Evolutionary conservation across 1,140 invertebrate genomes (phyloP).

Genomic region (Rhyacophila brunnea): DNA sequence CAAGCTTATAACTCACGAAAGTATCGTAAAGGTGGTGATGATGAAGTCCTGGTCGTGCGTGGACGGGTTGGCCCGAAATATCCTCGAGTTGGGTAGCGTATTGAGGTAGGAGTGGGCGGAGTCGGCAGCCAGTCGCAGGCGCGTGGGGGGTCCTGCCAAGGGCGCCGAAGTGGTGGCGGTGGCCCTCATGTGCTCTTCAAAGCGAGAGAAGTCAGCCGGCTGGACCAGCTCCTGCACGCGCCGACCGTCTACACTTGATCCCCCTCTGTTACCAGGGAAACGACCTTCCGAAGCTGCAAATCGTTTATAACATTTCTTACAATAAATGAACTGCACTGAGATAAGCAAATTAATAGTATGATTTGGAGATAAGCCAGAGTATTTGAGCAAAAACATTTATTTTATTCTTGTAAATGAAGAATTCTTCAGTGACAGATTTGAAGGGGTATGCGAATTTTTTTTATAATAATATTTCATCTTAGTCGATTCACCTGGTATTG

Average conservation of each 20-base stretch:
- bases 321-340: no score
- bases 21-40: constrained; percentile 86
- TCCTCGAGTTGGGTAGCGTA: constrained; percentile 85
- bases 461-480: no score
- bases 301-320: not conserved
- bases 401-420: no score
- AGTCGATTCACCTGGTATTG: no score
- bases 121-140: constrained; percentile 72
- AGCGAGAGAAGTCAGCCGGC: constrained; percentile 68
- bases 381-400: no score
- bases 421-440: no score
- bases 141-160: constrained; percentile 73
- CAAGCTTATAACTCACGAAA: constrained; percentile 43
- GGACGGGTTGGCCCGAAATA: constrained; percentile 71
- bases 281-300: constrained; percentile 18
- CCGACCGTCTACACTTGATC: constrained; percentile 60
- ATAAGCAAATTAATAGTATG: no score
- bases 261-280: constrained; percentile 38
- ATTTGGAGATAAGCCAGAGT: no score
- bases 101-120: constrained; percentile 66
- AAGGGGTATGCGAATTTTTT: no score
- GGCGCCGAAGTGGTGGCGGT: constrained; percentile 53
- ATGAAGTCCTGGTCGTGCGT: constrained; percentile 79
- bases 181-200: constrained; percentile 74
- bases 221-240: constrained; percentile 78